Base-by-base conservation (phyloP, 64 coral and sea anemone species). In the Porites australiensis region DNA sequence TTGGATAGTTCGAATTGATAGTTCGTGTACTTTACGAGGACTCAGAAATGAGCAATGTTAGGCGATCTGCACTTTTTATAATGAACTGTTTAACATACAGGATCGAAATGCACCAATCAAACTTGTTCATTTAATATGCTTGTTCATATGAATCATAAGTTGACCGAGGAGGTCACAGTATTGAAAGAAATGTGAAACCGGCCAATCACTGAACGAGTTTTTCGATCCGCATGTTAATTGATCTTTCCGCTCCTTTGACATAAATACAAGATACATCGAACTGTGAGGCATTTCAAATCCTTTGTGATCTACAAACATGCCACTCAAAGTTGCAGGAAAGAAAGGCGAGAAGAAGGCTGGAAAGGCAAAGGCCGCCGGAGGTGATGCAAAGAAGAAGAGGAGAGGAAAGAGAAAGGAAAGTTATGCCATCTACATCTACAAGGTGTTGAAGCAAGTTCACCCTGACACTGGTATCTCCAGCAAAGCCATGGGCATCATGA, bases 401-500 rank as follows among this genome's bases (percentile, higher is more conserved):
- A 63, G 79, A 16, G 60, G 62, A 69, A 84, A 84, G 81, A 84
- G 81, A 84, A 88, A 74, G 86, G 86, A 88, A 88, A 88, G 86
- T 53, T 88, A 88, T 75, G 86, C 86, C 21, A 88, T 88, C 70
- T 88, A 88, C 86, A 88, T 88, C 86, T 88, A 88, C 86, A 88
- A 88, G 49, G 86, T 88, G 50, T 50, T 88, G 86, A 88, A 88
- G 53, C 86, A 88, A 88, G 86, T 88, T 77, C 86, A 88, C 50
- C 86, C 86, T 20, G 86, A 88, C 86, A 88, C 86, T 77, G 90
- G 90, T 74, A 92, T 92, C 79, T 92, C 90, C 22, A 74, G 64
- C 90, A 88, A 88, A 54, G 92, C 92, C 55, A 94, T 94, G 92
- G 67, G 71, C 53, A 88, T 94, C 86, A 94, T 94, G 86, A 94